Percentiles rank a stretch among this genome's conserved stretches.
Evolutionary conservation across 2,113 vertebrate species (phyloP).

Genomic region (Micronycteris hirsuta): DNA sequence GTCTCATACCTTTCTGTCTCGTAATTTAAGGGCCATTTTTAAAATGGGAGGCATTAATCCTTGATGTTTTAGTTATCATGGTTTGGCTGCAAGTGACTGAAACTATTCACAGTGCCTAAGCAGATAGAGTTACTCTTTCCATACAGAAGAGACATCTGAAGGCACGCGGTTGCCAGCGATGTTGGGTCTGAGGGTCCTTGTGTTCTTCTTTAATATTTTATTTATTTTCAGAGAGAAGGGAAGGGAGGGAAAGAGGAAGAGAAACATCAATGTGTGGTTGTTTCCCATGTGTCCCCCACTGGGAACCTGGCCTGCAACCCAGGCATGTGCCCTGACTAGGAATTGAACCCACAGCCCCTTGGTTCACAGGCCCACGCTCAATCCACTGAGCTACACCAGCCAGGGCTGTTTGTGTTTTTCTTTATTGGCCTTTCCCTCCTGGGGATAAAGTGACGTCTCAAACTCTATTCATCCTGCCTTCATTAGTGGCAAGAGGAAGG

Average conservation of each 20-base stretch:
- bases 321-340: too few relatives aligned
- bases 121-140: not conserved
- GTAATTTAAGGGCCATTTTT: not conserved
- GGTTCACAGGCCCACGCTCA: too few relatives aligned
- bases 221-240: too few relatives aligned
- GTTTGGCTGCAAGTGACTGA: not conserved
- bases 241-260: too few relatives aligned
- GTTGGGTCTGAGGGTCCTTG: too few relatives aligned
- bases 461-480: not conserved
- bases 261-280: too few relatives aligned
- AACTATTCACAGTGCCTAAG: not conserved
- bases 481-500: not conserved
- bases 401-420: not conserved
- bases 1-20: not conserved
- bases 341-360: too few relatives aligned
- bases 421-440: not conserved
- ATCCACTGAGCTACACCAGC: too few relatives aligned
- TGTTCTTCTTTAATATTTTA: too few relatives aligned
- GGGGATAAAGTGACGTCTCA: not conserved
- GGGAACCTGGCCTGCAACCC: too few relatives aligned
- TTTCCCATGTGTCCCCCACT: too few relatives aligned
- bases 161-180: rapidly evolving
- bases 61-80: not conserved
- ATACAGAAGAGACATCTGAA: not conserved
- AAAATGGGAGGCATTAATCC: not conserved